Evolutionary conservation across 30 jellyfish, hydroid and myxozoan species (phyloP), one percentile per base, ranked within the genome.

Genomic region (Morbakka virulenta): DNA sequence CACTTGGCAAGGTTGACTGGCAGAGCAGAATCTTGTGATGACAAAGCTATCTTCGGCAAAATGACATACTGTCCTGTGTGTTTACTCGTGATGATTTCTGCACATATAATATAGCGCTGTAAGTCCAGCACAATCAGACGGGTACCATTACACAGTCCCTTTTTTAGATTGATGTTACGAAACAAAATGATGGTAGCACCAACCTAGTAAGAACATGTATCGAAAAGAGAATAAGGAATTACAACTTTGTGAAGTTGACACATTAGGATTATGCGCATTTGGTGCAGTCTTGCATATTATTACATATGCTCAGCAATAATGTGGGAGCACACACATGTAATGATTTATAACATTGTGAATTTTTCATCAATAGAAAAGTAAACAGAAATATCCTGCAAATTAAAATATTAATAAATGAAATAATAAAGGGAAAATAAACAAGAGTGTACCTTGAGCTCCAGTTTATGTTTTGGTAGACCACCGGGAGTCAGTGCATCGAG

Each of bases 141-240:
- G 34, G 84, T 72, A 1, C 89, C 89, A 32, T 83, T 83, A 41
- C 76, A 74, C 13, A 24, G 79, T 22, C 86, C 79, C 31, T 49
- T 79, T 35, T 49, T 69, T 50, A 35, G 11, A 57, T 50, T 30
- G 26, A 74, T 53, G 53, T 74, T 74, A 28, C 86, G 75, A 13
- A 74, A 63, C 6, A 72, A 50, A 27, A 72, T 72, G 50, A 36
- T 28, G 30, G 34, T 50, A 2, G 83, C 49, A 49, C 83, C 83
- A 67, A 67, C 65, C 69, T 53, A 51, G 11, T 3, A 11, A 51
- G 25, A 9, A n/a, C n/a, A 9, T 12, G 61, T 12, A 47, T 9
- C 12, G 69, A 3, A 32, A 53, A 3, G 11, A 53, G 4, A n/a
- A 53, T 3, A n/a, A 3, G 69, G 3, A 64, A 6, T 64, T n/a